These are phyloP conservation scores for Rhinoderma darwinii DNA, from an alignment of 2,113 vertebrate species.

Conservation along the genomic window DNA sequence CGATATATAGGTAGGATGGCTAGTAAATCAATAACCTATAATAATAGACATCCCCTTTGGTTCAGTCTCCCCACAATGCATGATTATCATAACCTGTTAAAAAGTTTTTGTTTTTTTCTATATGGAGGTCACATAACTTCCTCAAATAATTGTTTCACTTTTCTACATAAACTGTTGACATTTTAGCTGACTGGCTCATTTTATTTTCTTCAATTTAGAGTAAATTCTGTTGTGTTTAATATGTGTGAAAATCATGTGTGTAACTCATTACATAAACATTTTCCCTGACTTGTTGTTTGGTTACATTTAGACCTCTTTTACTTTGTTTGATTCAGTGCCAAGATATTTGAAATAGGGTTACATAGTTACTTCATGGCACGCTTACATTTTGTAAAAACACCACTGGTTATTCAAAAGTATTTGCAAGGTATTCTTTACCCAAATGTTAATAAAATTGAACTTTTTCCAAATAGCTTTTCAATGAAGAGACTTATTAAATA, in stretches of 20 bases:
- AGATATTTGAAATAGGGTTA: not conserved
- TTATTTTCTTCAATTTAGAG: not conserved
- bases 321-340: constrained; percentile 17
- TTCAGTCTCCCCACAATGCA: too few relatives aligned
- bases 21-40: too few relatives aligned
- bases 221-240: not conserved
- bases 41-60: too few relatives aligned
- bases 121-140: too few relatives aligned
- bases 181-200: too few relatives aligned
- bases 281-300: not conserved
- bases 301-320: not conserved
- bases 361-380: not conserved
- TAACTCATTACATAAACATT: too few relatives aligned
- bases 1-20: too few relatives aligned
- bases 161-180: not conserved
- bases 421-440: constrained; percentile 13
- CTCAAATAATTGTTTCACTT: not conserved
- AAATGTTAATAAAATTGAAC: constrained; percentile 12
- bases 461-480: constrained; percentile 35
- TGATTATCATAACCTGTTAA: not conserved
- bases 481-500: constrained; percentile 32
- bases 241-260: not conserved
- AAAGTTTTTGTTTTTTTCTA: too few relatives aligned
- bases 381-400: constrained; percentile 32
- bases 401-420: not conserved